These are phyloP conservation scores for Chymomyza amoena DNA, from an alignment of 2,888 invertebrate genomes.

Conservation along the genomic window DNA sequence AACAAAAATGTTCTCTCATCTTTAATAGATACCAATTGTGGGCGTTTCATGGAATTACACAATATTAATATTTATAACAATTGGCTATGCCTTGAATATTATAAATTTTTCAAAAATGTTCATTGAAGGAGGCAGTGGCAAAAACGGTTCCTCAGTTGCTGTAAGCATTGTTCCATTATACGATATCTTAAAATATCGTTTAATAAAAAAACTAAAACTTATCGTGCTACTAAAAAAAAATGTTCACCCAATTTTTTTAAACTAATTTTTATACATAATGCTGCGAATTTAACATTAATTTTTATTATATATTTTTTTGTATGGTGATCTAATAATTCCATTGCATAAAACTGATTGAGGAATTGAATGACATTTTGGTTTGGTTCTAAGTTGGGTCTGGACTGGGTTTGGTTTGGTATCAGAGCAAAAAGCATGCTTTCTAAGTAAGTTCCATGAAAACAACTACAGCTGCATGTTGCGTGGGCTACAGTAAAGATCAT, in stretches of 20 bases:
- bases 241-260: neutral
- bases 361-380: constrained; percentile 3
- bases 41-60: constrained; percentile 76
- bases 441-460: neutral
- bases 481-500: neutral
- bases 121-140: constrained; percentile 93
- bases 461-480: neutral
- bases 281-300: neutral
- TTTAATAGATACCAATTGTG: constrained; percentile 76
- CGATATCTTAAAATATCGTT: constrained; percentile 1
- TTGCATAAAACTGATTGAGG: neutral
- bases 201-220: constrained; percentile 15
- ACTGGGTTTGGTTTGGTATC: neutral
- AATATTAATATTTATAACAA: constrained; percentile 75
- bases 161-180: constrained; percentile 79
- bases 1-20: constrained; percentile 51
- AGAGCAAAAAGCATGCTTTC: neutral
- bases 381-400: neutral
- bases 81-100: constrained; percentile 80
- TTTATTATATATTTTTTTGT: neutral
- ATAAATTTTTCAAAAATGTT: constrained; percentile 86
- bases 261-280: constrained; percentile 1
- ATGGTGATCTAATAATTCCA: neutral
- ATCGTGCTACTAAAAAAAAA: neutral
- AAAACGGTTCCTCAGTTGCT: constrained; percentile 97